Base-by-base conservation (phyloP, 2,113 vertebrate species). In the Tachycineta bicolor region DNA sequence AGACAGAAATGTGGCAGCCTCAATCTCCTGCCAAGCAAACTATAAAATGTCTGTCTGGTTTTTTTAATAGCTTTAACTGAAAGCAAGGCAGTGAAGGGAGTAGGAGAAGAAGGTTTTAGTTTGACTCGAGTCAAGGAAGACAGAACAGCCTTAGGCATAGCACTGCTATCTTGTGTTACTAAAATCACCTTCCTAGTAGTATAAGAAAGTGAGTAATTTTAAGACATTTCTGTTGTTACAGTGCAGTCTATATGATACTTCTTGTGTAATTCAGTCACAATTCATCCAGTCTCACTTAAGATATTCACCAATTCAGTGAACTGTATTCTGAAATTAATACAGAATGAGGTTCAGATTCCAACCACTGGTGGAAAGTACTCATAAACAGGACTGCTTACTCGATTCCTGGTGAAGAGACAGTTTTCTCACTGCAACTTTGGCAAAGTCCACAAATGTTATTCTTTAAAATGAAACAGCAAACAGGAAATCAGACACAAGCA, bases 81-180 rank as follows among this genome's bases (percentile, higher is more conserved):
- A 89, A 76, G 37, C 12, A 71, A 85, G 14, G n/a, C 58, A 92
- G 8, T 49, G 63, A 73, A 18, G 8, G 15, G 65, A 83, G 16
- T 10, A 59, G 67, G 39, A 14, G 26, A 83, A 92, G n/a, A 28
- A 81, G 44, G 52, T 59, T 79, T 82, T 70, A 53, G 52, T 78
- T 56, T 63, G 58, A 82, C 49, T 77, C 12, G 2, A 89, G 63
- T 93, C 85, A 93, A 77, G 76, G 10, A 52, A 94, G 65, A 74
- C 71, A 86, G 59, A 92, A 90, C n/a, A 71, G 94, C 93, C 93
- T 87, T 71, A 92, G 93, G 93, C 86, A 87, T 11, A 91, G 50
- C 44, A 70, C 6, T 71, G 44, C 56, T 90, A 75, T 55, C 60
- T 29, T 52, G 17, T 37, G 33, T 81, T 84, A 91, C 47, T 52